Base-by-base conservation (phyloP, 35 echinoderm and acorn worm genomes). In the Strongylocentrotus purpuratus region DNA sequence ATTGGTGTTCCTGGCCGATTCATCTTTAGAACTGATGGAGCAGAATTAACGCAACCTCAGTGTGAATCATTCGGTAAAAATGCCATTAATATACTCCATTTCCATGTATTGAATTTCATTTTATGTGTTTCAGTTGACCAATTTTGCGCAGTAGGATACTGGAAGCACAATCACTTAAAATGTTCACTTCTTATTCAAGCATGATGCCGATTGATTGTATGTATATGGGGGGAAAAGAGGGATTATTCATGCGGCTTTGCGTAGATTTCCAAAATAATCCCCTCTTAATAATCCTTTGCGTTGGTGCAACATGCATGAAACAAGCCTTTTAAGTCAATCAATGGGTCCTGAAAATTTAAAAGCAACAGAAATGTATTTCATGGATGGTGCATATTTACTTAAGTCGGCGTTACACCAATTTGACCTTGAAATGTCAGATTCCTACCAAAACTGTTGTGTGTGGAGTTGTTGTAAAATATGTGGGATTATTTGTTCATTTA, bases 1-100 rank as follows among this genome's bases (percentile, higher is more conserved):
- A 94, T 96, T 86, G 95, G 95, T 25, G 94, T 95, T 32, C 94
- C 94, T 3, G 97, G 97, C 11, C 86, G 94, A 48, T 98, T 87
- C 86, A 25, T 98, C 22, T 98, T 98, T 35, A 92, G 86, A 90
- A 92, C 96, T 59, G 94, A 98, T 89, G 25, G 12, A 9, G 35
- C 12, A 18, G 9, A 33, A 33, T 33, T 78, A 28, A n/a, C 65
- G 28, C 65, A 78, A 78, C 28, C 65, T 18, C 65, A 9, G 20
- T 78, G 65, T 78, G n/a, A 78, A 78, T 78, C 65, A 22, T 28
- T 28, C 0, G 65, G 65, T 78, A 78, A 78, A 78, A 8, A 78
- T 22, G 4, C 20, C 65, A 78, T 78, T 78, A 78, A 78, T 28
- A 3, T 78, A 78, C 20, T 22, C 65, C 25, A 78, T n/a, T 22